Evolutionary conservation across 2,797 vertebrate genomes (phyloP).

Genomic region (Petrocephalus schoutedeni): DNA sequence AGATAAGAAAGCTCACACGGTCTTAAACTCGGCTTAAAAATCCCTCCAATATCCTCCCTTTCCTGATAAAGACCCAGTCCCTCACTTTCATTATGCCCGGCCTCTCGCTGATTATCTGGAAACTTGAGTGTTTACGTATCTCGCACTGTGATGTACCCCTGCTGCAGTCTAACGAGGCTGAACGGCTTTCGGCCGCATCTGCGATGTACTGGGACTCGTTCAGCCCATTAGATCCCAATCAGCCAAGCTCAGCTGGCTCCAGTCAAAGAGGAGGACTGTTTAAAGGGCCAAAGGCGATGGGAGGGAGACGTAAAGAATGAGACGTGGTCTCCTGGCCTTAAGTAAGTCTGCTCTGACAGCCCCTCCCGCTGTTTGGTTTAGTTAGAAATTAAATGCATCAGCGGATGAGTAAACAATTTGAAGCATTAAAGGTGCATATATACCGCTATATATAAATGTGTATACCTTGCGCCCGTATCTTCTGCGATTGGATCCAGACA

Average conservation of each 20-base stretch:
- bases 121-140: background rate
- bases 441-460: background rate
- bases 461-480: background rate
- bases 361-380: background rate
- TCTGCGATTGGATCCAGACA: background rate
- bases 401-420: background rate
- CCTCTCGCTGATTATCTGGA: background rate
- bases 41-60: background rate
- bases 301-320: background rate
- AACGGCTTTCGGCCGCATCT: background rate
- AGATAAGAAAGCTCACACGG: background rate
- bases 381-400: background rate
- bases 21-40: background rate
- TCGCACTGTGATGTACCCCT: background rate
- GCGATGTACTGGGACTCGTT: background rate
- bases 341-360: background rate
- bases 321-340: background rate
- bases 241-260: background rate
- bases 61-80: background rate
- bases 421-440: background rate
- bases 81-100: background rate
- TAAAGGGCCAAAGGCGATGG: background rate
- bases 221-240: slow-evolving; percentile 1
- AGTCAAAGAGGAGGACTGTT: background rate
- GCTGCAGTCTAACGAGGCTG: background rate